Conservation (phyloP, 2,113 vertebrate genomes). For the Mustela nigripes region DNA sequence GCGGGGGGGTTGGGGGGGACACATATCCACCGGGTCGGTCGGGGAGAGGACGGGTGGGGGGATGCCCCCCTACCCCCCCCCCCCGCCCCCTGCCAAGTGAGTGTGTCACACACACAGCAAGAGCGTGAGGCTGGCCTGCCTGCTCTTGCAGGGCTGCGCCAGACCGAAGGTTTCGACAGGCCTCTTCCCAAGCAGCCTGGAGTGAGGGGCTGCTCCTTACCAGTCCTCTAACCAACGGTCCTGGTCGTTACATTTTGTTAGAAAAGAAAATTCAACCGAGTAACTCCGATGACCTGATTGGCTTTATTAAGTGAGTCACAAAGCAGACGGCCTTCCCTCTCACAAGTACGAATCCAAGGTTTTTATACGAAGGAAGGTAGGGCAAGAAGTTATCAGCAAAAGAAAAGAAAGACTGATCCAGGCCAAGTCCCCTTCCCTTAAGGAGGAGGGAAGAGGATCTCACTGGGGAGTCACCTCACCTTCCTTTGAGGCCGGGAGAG, state of each 20-base stretch:
- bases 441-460: neutral
- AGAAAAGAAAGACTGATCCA: neutral
- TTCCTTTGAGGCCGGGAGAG: neutral
- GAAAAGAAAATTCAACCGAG: neutral
- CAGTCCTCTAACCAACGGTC: neutral
- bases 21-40: no score
- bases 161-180: fast-evolving
- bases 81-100: neutral
- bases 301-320: neutral
- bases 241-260: neutral
- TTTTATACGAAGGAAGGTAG: neutral
- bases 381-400: neutral
- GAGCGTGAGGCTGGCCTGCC: neutral
- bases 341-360: neutral
- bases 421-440: neutral
- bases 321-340: neutral
- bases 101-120: neutral
- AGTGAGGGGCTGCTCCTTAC: no score
- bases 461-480: neutral
- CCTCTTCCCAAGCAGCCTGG: neutral
- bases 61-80: fast-evolving
- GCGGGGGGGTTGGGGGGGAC: no score
- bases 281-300: neutral
- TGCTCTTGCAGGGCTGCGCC: neutral
- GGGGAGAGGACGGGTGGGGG: no score